Conservation (phyloP, 2,888 invertebrate genomes). For the Brachyptera putata region DNA sequence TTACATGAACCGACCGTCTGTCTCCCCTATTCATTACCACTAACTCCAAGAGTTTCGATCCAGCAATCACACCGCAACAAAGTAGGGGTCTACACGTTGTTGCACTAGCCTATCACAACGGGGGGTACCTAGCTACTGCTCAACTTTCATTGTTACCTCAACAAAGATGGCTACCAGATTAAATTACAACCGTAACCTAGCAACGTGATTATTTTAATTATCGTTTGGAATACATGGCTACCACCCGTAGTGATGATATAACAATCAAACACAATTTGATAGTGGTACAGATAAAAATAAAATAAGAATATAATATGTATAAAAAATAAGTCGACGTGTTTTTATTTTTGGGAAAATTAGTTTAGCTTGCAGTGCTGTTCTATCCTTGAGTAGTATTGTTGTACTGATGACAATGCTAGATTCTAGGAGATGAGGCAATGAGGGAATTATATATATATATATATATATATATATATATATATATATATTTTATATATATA, state of each 20-base stretch:
- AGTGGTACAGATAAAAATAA: not conserved
- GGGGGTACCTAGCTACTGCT: not conserved
- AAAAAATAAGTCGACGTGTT: not conserved
- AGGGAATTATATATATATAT: too few species aligned
- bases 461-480: too few species aligned
- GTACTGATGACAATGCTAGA: not conserved
- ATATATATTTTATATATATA: too few species aligned
- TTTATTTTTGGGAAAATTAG: not conserved
- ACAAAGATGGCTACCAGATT: slow-evolving; percentile 1
- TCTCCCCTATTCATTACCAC: too few species aligned
- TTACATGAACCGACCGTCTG: too few species aligned
- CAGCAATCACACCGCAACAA: not conserved
- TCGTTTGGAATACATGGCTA: not conserved
- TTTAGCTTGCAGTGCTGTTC: not conserved
- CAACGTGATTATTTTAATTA: not conserved
- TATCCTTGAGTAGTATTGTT: not conserved
- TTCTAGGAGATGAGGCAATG: too few species aligned
- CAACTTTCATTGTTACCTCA: not conserved
- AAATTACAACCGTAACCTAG: not conserved
- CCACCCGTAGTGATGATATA: not conserved
- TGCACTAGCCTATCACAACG: not conserved
- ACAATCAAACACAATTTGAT: not conserved
- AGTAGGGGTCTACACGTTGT: not conserved
- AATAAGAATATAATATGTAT: not conserved
- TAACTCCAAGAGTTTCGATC: too few species aligned